Evolutionary conservation across 2,797 vertebrate species (phyloP).

Genomic region (Paguma larvata): DNA sequence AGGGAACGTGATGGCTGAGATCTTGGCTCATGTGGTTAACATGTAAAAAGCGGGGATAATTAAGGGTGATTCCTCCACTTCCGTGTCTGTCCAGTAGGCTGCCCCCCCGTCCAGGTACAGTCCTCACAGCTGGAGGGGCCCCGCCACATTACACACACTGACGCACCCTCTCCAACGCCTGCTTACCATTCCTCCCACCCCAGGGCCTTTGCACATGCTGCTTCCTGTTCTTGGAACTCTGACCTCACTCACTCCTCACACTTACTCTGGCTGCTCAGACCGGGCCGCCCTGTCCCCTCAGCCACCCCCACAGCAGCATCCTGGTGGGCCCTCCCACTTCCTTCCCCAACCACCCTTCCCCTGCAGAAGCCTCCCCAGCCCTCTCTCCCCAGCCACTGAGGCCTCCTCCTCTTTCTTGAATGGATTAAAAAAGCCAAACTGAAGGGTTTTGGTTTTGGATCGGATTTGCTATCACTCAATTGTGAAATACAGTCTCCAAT

Average conservation of each 20-base stretch:
- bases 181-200: background rate
- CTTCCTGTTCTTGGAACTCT: background rate
- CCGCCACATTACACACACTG: background rate
- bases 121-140: background rate
- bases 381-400: background rate
- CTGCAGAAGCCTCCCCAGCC: background rate
- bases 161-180: background rate
- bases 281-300: background rate
- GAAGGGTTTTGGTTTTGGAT: too few species aligned
- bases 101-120: background rate
- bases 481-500: background rate
- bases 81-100: background rate
- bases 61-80: background rate
- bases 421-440: background rate
- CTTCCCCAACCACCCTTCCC: background rate
- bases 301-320: too few species aligned
- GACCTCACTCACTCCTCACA: background rate
- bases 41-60: background rate
- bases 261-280: background rate
- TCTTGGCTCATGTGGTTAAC: background rate
- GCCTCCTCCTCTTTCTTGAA: background rate
- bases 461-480: background rate
- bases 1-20: background rate
- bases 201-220: background rate
- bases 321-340: background rate